These are phyloP conservation scores for Pseudomugil tenellus DNA, from an alignment of 2,797 vertebrate species.

Conservation along the genomic window DNA sequence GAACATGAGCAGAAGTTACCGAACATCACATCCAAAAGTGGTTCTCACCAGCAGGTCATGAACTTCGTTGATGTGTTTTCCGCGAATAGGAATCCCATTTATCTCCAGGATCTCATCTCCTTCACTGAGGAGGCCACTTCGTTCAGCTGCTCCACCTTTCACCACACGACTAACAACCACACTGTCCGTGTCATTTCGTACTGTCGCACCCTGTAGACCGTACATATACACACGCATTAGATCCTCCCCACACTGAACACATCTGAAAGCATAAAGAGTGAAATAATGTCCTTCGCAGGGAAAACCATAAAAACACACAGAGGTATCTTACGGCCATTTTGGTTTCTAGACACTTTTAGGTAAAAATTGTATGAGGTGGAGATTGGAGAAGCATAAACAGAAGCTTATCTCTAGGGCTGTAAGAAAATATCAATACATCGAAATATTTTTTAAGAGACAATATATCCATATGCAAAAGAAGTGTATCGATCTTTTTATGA, in stretches of 20 bases:
- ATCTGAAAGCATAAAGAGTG: constrained; percentile 3
- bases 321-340: constrained; percentile 26
- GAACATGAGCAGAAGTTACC: background rate
- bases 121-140: constrained; percentile 91
- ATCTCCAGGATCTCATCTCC: constrained; percentile 97
- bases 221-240: constrained; percentile 7
- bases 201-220: constrained; percentile 89
- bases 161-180: constrained; percentile 96
- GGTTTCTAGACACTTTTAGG: constrained; percentile 21
- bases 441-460: no score
- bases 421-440: no score
- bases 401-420: no score
- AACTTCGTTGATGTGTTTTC: constrained; percentile 95
- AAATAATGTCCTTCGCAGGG: background rate
- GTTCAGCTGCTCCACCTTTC: constrained; percentile 92
- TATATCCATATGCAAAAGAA: no score
- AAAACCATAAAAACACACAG: constrained; percentile 1
- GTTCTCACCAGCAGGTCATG: constrained; percentile 90
- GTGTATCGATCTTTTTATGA: no score
- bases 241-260: constrained; percentile 1
- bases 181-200: constrained; percentile 93
- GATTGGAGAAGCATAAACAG: background rate
- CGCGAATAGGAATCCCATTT: constrained; percentile 91
- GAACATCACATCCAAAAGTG: background rate
- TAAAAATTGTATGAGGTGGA: constrained; percentile 25